Evolutionary conservation across 2,113 vertebrate species (phyloP).

Genomic region (Melozone crissalis): DNA sequence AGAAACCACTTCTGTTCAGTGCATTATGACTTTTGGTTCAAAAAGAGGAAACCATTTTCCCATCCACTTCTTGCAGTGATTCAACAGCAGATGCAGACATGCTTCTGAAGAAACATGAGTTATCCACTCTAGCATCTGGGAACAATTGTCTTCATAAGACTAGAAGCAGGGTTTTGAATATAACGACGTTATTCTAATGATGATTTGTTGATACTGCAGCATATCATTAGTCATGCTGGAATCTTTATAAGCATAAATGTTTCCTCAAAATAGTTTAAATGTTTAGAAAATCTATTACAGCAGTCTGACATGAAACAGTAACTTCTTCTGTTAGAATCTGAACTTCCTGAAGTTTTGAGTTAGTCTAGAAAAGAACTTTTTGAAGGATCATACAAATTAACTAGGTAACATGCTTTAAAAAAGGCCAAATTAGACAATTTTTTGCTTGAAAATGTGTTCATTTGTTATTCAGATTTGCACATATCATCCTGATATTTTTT

Average conservation of each 20-base stretch:
- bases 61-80: not conserved
- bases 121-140: conserved; percentile 5
- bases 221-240: conserved; percentile 27
- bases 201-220: conserved; percentile 21
- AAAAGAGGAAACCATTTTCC: conserved; percentile 31
- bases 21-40: not conserved
- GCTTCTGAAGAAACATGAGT: conserved; percentile 1
- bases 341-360: not conserved
- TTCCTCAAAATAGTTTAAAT: conserved; percentile 36
- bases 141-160: conserved; percentile 8
- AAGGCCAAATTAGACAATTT: not conserved
- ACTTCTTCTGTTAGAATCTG: not conserved
- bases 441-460: not conserved
- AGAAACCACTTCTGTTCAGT: conserved; percentile 4
- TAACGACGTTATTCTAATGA: conserved; percentile 32
- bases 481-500: not conserved
- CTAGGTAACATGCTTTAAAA: fast-evolving
- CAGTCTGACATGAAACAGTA: not conserved
- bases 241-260: not conserved
- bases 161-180: conserved; percentile 18
- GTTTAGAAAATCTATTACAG: not conserved
- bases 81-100: not conserved
- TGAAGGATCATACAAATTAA: not conserved
- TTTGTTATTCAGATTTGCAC: not conserved
- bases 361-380: not conserved